Evolutionary conservation across 2,113 vertebrate species (phyloP).

Genomic region (Phrynosoma platyrhinos): DNA sequence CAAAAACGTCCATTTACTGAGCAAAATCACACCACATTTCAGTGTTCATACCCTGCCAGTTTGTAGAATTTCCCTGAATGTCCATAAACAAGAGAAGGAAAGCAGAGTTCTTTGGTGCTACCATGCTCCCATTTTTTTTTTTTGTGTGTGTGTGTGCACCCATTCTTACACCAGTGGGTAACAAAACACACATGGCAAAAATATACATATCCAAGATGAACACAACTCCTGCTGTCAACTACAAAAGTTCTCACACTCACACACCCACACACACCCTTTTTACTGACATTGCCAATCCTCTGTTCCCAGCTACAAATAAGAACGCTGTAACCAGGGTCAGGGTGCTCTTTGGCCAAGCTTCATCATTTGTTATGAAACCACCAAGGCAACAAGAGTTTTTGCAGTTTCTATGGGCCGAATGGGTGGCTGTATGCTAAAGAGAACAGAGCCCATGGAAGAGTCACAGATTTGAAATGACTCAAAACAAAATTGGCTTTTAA

Average conservation of each 20-base stretch:
- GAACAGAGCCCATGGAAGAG: slow-evolving; percentile 12
- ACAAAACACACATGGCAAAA: slow-evolving; percentile 17
- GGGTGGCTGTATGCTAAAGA: background rate
- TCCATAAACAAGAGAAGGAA: slow-evolving; percentile 24
- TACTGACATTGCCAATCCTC: slow-evolving; percentile 44
- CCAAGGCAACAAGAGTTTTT: background rate
- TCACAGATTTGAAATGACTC: background rate
- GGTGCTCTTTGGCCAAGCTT: slow-evolving; percentile 37
- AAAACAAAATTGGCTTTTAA: slow-evolving; percentile 28
- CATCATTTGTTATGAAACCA: slow-evolving; percentile 1
- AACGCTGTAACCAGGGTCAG: background rate
- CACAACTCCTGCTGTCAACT: slow-evolving; percentile 60
- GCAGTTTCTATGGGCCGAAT: background rate
- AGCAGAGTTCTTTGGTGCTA: slow-evolving; percentile 40
- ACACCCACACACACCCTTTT: slow-evolving; percentile 57
- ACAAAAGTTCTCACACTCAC: background rate
- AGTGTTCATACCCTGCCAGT: background rate
- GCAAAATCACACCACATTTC: background rate
- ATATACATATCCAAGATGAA: slow-evolving; percentile 27
- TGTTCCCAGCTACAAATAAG: background rate
- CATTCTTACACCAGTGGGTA: background rate
- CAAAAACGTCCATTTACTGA: background rate
- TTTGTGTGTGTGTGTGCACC: too few species aligned
- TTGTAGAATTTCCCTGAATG: slow-evolving; percentile 28
- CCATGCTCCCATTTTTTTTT: slow-evolving; percentile 15